Percentiles rank a stretch among this genome's conserved stretches.
These are phyloP conservation scores for Scaptomyza pallida DNA, from an alignment of 1,140 invertebrate genomes.

Conservation along the genomic window DNA sequence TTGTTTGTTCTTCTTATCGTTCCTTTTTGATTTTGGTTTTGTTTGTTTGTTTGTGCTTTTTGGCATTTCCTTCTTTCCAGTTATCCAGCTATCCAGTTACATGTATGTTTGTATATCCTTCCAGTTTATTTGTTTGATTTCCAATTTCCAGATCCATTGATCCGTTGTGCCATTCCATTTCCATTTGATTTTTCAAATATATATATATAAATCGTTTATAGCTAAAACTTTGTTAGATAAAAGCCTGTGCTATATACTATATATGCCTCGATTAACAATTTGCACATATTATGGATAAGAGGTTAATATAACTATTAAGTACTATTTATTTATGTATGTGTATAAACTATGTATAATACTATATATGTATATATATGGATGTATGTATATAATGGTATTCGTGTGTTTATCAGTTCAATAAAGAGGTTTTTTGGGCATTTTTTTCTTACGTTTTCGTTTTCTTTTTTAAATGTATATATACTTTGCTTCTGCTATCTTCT, in stretches of 20 bases:
- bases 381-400: background rate
- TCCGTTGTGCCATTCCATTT: background rate
- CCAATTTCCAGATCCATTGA: background rate
- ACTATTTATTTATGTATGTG: background rate
- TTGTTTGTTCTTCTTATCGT: constrained; percentile 3
- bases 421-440: background rate
- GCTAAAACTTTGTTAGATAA: constrained; percentile 14
- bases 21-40: background rate
- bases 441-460: background rate
- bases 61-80: constrained; percentile 21
- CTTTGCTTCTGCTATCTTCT: too few species aligned
- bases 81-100: constrained; percentile 8
- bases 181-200: background rate
- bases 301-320: background rate
- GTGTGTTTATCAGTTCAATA: constrained; percentile 1
- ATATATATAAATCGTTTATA: background rate
- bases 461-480: too few species aligned
- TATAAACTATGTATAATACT: constrained; percentile 5
- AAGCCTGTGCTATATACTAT: constrained; percentile 30
- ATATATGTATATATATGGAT: constrained; percentile 5
- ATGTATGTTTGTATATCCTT: background rate
- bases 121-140: background rate
- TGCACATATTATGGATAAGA: constrained; percentile 23
- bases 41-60: constrained; percentile 19
- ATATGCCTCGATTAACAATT: constrained; percentile 30